phyloP scores from a whole-genome alignment of 2,888 invertebrate species.

The Epsilonema sp. region DNA sequence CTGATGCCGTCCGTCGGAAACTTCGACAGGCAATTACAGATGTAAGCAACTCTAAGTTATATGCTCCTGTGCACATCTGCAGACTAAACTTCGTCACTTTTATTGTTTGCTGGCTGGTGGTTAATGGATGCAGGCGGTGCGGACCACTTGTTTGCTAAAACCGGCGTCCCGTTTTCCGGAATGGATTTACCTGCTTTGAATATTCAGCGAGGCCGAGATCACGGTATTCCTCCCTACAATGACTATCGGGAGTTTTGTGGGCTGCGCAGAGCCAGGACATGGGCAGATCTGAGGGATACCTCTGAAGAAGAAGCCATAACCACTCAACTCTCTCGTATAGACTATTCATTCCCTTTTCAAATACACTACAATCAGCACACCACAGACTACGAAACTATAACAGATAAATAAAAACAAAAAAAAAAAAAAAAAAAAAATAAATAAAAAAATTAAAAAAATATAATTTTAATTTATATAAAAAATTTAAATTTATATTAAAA shows the following conservation, averaged over 20 bases:
- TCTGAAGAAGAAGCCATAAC: conserved; percentile 44
- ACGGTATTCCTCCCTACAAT: conserved; percentile 59
- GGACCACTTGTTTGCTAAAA: conserved; percentile 73
- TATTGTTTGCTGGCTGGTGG: not conserved
- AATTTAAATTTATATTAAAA: too few relatives aligned
- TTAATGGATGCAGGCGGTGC: conserved; percentile 14
- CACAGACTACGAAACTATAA: too few relatives aligned
- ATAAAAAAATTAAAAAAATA: too few relatives aligned
- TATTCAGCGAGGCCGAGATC: conserved; percentile 64
- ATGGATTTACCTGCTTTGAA: conserved; percentile 76
- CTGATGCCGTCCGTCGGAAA: conserved; percentile 24
- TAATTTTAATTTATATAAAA: too few relatives aligned
- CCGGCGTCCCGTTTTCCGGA: conserved; percentile 69
- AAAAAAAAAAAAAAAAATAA: too few relatives aligned
- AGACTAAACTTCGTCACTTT: too few relatives aligned
- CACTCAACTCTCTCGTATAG: too few relatives aligned
- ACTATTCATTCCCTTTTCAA: too few relatives aligned
- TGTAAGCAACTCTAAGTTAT: conserved; percentile 3
- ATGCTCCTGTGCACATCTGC: too few relatives aligned
- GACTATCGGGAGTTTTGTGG: conserved; percentile 48
- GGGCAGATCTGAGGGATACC: conserved; percentile 55
- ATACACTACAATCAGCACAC: too few relatives aligned
- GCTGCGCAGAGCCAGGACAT: conserved; percentile 55
- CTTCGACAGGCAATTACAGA: conserved; percentile 17
- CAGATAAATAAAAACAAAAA: too few relatives aligned